Conservation (phyloP, 2,797 vertebrate species). For the Carcharodon carcharias region DNA sequence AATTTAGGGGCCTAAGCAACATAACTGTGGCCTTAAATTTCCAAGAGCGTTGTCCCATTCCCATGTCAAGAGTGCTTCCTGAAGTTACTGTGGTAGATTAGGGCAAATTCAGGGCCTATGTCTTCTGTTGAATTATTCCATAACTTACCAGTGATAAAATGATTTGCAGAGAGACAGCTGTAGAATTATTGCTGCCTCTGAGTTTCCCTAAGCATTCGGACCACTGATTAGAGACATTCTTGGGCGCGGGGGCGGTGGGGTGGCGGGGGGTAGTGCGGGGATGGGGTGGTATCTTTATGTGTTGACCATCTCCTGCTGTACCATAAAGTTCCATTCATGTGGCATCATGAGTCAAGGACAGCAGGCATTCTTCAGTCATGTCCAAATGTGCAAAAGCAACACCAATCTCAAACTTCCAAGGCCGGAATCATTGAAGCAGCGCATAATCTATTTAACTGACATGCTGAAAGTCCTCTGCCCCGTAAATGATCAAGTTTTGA, state of each 20-base stretch:
- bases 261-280: too few relatives aligned
- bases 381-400: background rate
- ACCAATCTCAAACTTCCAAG: background rate
- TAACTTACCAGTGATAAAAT: background rate
- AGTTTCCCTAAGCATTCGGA: background rate
- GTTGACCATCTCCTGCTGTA: background rate
- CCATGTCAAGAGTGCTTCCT: too few relatives aligned
- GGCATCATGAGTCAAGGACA: background rate
- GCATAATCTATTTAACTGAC: background rate
- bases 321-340: background rate
- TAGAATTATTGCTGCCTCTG: background rate
- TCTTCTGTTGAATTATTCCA: background rate
- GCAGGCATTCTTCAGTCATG: background rate
- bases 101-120: background rate
- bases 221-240: background rate
- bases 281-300: background rate
- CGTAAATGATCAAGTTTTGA: background rate
- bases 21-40: background rate
- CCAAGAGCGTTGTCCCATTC: too few relatives aligned
- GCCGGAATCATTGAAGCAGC: background rate
- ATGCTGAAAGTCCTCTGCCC: background rate
- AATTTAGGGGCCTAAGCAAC: background rate
- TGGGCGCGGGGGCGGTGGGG: background rate
- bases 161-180: background rate
- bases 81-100: background rate